Evolutionary conservation across 2,888 invertebrate genomes (phyloP), one percentile per base, ranked within the genome.

Genomic region (Eupsilia transversa): DNA sequence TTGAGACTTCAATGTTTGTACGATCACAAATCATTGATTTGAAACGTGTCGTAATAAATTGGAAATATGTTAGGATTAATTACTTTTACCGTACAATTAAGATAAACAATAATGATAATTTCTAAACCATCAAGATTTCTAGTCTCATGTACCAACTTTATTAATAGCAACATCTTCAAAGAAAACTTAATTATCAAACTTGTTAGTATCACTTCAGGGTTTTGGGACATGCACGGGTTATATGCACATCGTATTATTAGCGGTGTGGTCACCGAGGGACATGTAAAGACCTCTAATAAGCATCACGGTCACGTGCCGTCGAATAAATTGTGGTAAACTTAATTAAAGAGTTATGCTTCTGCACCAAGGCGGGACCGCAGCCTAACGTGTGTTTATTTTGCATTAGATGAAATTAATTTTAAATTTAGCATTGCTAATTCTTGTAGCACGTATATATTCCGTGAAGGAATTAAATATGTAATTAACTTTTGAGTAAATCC

Each of bases 251-350:
- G 70, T 83, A 75, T 85, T 68, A 81, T 80, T 83, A 87, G 72
- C 82, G 61, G 49, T 77, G 68, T 63, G 83, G 82, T 77, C 78
- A 82, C 85, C 73, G 72, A 74, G 86, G 83, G 86, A 85, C 82
- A 87, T 77, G 68, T 77, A 68, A 81, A 80, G 79, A 83, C 78
- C 79, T 83, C 83, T 90, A 90, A 89, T 90, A 87, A 89, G 87
- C 84, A 82, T 86, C 86, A 86, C 82, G 87, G 91, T 93, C 93
- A 94, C 94, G 94, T 93, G 90, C 91, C 88, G 71, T 77, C 78
- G 91, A 92, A 93, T 93, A 93, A 94, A 93, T 92, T 93, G 91
- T 88, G 90, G 91, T 89, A 88, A 92, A 93, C 90, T 93, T 93
- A 93, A 94, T 94, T 94, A 94, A 90, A 92, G 92, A 93, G 90